These are phyloP conservation scores for Dromius quadrimaculatus DNA, from an alignment of 2,888 invertebrate species.

Conservation along the genomic window DNA sequence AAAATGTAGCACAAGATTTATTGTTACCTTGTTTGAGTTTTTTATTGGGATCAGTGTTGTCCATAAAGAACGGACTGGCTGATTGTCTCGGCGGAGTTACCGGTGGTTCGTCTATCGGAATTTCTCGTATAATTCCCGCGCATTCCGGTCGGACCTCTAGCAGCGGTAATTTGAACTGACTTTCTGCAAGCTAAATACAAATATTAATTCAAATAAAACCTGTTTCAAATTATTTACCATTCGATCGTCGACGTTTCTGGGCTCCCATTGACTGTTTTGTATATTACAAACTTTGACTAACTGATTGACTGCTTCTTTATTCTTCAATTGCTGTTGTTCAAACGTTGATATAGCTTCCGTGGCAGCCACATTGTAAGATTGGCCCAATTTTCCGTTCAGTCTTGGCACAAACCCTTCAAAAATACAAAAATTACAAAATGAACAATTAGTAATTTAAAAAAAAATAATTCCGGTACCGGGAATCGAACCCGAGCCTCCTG, in stretches of 20 bases:
- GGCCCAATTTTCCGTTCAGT: slow-evolving; percentile 76
- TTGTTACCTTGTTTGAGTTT: slow-evolving; percentile 73
- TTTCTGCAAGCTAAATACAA: slow-evolving; percentile 72
- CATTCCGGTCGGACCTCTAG: slow-evolving; percentile 77
- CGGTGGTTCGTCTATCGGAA: slow-evolving; percentile 73
- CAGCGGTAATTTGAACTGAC: slow-evolving; percentile 78
- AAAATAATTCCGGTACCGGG: slow-evolving; percentile 75
- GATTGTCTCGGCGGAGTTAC: slow-evolving; percentile 72
- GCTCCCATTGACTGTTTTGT: slow-evolving; percentile 74
- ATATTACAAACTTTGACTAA: slow-evolving; percentile 72
- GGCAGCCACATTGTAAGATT: slow-evolving; percentile 78
- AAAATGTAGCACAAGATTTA: neutral
- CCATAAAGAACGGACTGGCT: slow-evolving; percentile 77
- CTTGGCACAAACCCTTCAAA: slow-evolving; percentile 75
- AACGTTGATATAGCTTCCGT: slow-evolving; percentile 81
- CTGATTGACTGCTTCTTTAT: slow-evolving; percentile 72
- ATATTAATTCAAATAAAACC: neutral
- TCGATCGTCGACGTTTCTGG: slow-evolving; percentile 73
- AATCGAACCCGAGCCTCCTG: slow-evolving; percentile 82
- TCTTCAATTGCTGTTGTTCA: slow-evolving; percentile 73
- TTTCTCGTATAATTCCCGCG: slow-evolving; percentile 73
- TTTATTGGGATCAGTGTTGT: slow-evolving; percentile 73
- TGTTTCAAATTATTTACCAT: slow-evolving; percentile 67
- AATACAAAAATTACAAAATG: neutral
- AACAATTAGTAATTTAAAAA: neutral